Percentiles rank a stretch among this genome's conserved stretches.
Evolutionary conservation across 92 coral and sea anemone species (phyloP).

Genomic region (Heliopora coerulea): DNA sequence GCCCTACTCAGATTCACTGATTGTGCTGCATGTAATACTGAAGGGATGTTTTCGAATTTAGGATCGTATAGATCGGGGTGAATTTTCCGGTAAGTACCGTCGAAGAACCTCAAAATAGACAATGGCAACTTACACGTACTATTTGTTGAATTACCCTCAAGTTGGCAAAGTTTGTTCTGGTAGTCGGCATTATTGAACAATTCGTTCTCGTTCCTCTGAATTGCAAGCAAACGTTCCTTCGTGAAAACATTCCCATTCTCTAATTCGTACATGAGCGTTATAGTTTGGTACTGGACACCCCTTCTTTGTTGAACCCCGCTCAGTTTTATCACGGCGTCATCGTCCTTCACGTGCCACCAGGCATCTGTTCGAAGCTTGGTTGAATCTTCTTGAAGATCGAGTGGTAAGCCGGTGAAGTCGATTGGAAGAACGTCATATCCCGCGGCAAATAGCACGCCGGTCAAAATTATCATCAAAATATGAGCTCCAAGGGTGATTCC

Average conservation of each 20-base stretch:
- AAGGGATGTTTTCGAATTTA: constrained; percentile 54
- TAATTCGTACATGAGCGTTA: constrained; percentile 50
- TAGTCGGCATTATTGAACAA: constrained; percentile 54
- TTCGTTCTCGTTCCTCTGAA: constrained; percentile 49
- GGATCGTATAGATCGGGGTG: constrained; percentile 52
- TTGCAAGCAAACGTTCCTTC: constrained; percentile 46
- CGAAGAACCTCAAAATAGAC: constrained; percentile 67
- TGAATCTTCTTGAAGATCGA: constrained; percentile 58
- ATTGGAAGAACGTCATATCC: constrained; percentile 68
- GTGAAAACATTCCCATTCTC: constrained; percentile 56
- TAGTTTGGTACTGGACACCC: constrained; percentile 10
- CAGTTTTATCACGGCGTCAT: constrained; percentile 54
- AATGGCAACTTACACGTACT: constrained; percentile 49
- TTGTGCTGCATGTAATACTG: constrained; percentile 51
- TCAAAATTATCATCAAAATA: constrained; percentile 49
- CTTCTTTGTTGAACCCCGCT: constrained; percentile 25
- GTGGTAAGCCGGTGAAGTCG: constrained; percentile 61
- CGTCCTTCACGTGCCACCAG: constrained; percentile 57
- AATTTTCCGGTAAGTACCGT: constrained; percentile 54
- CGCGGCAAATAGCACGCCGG: constrained; percentile 50
- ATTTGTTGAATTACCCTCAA: constrained; percentile 11
- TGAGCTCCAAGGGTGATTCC: constrained; percentile 69
- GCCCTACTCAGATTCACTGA: constrained; percentile 34
- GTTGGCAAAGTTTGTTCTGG: constrained; percentile 55
- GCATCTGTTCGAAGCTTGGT: constrained; percentile 71